A percentile compares a stretch with the other conserved stretches of the same genome.
These are phyloP conservation scores for Iselma pallidipennis DNA, from an alignment of 2,888 invertebrate genomes.

Conservation along the genomic window DNA sequence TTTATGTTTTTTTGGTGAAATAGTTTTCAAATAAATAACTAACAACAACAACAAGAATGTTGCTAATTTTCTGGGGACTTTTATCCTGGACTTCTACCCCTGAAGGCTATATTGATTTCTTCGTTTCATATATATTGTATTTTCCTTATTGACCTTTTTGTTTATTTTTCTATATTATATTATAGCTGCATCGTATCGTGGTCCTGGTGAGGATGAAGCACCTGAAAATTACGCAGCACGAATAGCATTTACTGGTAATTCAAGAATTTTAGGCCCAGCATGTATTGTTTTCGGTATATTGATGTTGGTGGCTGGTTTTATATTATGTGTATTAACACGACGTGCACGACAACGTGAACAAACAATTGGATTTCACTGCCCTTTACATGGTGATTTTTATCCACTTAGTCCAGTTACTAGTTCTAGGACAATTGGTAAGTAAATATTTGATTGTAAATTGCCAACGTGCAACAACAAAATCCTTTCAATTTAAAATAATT, in stretches of 20 bases:
- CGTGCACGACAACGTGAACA: slow-evolving; percentile 69
- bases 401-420: slow-evolving; percentile 69
- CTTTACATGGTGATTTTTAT: slow-evolving; percentile 77
- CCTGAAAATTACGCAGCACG: slow-evolving; percentile 72
- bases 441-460: no score
- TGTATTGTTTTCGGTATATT: slow-evolving; percentile 75
- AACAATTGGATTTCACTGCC: slow-evolving; percentile 75
- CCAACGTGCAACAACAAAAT: no score
- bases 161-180: no score
- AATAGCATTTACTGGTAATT: slow-evolving; percentile 75
- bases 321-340: slow-evolving; percentile 69
- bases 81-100: no score
- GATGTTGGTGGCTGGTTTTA: slow-evolving; percentile 69
- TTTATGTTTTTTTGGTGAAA: no score
- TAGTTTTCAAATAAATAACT: no score
- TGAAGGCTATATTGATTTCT: no score
- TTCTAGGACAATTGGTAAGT: slow-evolving; percentile 52
- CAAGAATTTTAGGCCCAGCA: slow-evolving; percentile 71
- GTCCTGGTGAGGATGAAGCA: slow-evolving; percentile 72
- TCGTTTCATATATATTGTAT: no score
- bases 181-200: slow-evolving; percentile 73
- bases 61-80: no score
- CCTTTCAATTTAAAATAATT: no score
- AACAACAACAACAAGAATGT: no score
- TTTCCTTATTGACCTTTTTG: no score